Conservation (phyloP, 2,888 invertebrate species). For the Byasa hedistus region DNA sequence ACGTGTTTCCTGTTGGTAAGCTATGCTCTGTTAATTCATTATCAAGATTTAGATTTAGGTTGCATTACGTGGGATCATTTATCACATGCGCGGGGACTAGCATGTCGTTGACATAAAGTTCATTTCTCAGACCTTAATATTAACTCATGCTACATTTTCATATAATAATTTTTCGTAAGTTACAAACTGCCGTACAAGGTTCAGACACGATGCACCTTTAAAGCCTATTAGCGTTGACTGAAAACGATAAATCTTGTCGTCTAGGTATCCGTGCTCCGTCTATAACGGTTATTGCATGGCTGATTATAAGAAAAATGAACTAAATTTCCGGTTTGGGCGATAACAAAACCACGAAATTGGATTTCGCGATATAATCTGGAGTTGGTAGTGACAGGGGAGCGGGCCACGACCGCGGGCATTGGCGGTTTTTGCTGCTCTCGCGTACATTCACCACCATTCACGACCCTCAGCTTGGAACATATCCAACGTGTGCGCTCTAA, state of each 20-base stretch:
- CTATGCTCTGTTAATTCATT: conserved; percentile 33
- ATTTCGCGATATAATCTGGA: conserved; percentile 76
- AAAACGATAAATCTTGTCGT: conserved; percentile 26
- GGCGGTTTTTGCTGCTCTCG: conserved; percentile 43
- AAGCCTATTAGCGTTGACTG: conserved; percentile 19
- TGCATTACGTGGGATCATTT: conserved; percentile 64
- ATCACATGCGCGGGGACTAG: conserved; percentile 58
- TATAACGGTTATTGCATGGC: conserved; percentile 35
- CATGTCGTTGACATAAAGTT: conserved; percentile 66
- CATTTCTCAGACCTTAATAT: conserved; percentile 74
- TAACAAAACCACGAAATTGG: conserved; percentile 79
- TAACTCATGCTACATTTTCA: conserved; percentile 47
- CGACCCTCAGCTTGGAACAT: conserved; percentile 6
- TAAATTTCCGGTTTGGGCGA: conserved; percentile 67
- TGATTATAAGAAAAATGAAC: conserved; percentile 60
- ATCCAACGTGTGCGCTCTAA: conserved; percentile 14
- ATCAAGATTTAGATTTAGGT: conserved; percentile 46
- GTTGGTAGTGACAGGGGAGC: conserved; percentile 48
- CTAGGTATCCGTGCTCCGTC: conserved; percentile 15
- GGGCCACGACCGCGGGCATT: conserved; percentile 39
- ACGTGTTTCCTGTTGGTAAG: conserved; percentile 11
- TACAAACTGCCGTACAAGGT: conserved; percentile 29
- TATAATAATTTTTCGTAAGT: conserved; percentile 35
- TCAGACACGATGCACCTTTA: conserved; percentile 23
- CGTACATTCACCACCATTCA: conserved; percentile 19